Conservation (phyloP, 2,113 vertebrate species). For the Crotalus viridis region DNA sequence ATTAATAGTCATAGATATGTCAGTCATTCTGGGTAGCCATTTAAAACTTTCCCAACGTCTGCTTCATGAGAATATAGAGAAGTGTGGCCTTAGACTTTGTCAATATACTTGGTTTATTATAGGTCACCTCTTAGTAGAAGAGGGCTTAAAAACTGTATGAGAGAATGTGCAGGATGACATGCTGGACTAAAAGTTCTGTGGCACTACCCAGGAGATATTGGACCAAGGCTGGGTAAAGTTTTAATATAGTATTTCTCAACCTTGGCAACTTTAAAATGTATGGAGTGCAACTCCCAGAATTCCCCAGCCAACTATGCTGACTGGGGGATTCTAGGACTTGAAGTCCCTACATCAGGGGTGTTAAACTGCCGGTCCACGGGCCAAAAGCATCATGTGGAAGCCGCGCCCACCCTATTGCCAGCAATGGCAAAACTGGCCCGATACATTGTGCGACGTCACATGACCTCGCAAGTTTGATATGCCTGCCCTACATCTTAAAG, state of each 20-base stretch:
- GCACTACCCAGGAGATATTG: neutral
- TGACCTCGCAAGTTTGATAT: no score
- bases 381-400: no score
- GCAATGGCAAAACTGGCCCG: no score
- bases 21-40: constrained; percentile 24
- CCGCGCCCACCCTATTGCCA: no score
- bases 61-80: constrained; percentile 31
- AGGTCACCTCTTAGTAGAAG: neutral
- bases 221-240: neutral
- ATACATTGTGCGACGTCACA: no score
- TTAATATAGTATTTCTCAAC: neutral
- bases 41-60: constrained; percentile 47
- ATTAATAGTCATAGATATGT: constrained; percentile 60
- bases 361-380: no score
- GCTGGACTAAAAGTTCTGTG: neutral
- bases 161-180: neutral
- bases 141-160: neutral
- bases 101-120: constrained; percentile 4
- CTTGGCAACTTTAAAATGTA: neutral
- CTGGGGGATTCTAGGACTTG: neutral
- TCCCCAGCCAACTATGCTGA: neutral
- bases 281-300: neutral
- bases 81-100: neutral
- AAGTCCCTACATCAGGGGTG: neutral
- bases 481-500: neutral